These are phyloP conservation scores for Monopis laevigella DNA, from an alignment of 2,888 invertebrate genomes.

Conservation along the genomic window DNA sequence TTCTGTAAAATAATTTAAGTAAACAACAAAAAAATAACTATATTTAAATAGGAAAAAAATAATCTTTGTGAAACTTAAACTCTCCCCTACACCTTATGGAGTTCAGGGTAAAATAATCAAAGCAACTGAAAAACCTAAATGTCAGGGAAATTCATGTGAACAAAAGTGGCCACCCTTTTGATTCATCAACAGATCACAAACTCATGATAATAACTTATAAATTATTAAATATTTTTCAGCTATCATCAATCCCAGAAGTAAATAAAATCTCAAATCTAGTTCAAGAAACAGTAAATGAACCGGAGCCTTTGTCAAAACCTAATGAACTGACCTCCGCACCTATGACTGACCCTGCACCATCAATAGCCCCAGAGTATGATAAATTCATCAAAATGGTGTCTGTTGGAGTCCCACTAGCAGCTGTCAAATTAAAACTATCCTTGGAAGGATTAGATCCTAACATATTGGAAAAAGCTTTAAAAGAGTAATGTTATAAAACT, in stretches of 20 bases:
- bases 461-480: conserved; percentile 63
- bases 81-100: no score
- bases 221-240: conserved; percentile 32
- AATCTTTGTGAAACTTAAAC: no score
- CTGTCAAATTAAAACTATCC: conserved; percentile 83
- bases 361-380: conserved; percentile 73
- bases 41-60: no score
- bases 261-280: conserved; percentile 22
- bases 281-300: neutral
- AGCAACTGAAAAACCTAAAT: no score
- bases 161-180: no score
- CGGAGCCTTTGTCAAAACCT: conserved; percentile 15
- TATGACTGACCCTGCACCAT: conserved; percentile 2
- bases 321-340: no score
- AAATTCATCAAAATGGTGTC: conserved; percentile 91
- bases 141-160: no score
- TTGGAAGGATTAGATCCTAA: conserved; percentile 83
- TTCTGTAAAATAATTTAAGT: no score
- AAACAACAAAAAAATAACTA: no score
- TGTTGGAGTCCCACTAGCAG: conserved; percentile 85
- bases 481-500: conserved; percentile 7
- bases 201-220: no score
- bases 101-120: no score
- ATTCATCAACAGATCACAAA: no score
- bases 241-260: conserved; percentile 62